Conservation (phyloP, 2,888 invertebrate genomes). For the Ectemnius lituratus region DNA sequence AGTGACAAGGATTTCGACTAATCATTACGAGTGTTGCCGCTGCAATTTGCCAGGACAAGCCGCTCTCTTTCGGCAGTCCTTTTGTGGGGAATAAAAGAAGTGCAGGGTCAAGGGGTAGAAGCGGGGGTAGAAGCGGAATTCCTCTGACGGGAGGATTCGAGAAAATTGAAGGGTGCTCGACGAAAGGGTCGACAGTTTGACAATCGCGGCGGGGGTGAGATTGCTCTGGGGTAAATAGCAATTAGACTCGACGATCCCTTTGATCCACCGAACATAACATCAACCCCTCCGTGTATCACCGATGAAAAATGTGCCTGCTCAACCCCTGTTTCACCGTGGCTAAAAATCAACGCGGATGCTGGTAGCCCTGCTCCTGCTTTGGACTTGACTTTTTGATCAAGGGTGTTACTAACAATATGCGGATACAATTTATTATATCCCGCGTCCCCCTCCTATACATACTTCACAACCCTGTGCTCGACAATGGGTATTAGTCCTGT, state of each 20-base stretch:
- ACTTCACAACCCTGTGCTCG: neutral
- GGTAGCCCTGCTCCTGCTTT: constrained; percentile 4
- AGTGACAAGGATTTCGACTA: too few relatives aligned
- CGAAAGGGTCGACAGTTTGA: constrained; percentile 6
- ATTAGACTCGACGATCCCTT: constrained; percentile 60
- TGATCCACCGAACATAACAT: constrained; percentile 47
- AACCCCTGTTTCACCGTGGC: neutral
- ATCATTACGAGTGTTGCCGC: too few relatives aligned
- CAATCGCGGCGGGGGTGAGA: constrained; percentile 13
- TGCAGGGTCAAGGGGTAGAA: neutral
- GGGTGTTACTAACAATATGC: constrained; percentile 20
- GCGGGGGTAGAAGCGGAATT: constrained; percentile 9
- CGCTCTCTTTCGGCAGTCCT: neutral
- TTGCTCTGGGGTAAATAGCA: constrained; percentile 56
- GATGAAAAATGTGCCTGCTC: constrained; percentile 36
- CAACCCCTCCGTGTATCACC: constrained; percentile 14
- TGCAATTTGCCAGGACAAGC: too few relatives aligned
- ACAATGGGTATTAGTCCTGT: constrained; percentile 24
- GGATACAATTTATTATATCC: constrained; percentile 21
- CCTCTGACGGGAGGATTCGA: constrained; percentile 15
- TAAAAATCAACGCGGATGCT: constrained; percentile 3
- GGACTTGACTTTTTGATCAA: constrained; percentile 14
- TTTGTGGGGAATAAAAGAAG: neutral
- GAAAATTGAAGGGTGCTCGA: constrained; percentile 17
- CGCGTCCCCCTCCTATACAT: neutral